phyloP scores from a whole-genome alignment of 2,113 vertebrate species.

The Saiga tatarica region DNA sequence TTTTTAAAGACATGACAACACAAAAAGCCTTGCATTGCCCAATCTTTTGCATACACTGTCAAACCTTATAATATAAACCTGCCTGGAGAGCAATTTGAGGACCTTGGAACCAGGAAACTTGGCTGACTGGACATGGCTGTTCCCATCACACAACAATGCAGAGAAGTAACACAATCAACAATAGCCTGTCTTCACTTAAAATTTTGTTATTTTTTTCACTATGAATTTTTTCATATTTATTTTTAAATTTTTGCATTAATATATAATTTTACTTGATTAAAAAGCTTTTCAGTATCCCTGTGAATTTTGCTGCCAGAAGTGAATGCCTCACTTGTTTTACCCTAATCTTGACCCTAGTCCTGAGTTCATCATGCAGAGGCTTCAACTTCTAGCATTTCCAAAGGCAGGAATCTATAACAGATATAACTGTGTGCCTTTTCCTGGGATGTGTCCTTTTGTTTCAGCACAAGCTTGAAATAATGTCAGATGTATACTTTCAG shows the following conservation, averaged over 20 bases:
- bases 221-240: neutral
- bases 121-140: neutral
- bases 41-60: neutral
- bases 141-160: neutral
- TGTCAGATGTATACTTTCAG: conserved; percentile 50
- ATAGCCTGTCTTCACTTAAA: neutral
- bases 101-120: neutral
- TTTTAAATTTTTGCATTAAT: neutral
- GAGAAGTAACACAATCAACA: neutral
- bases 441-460: neutral
- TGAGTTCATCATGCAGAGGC: neutral
- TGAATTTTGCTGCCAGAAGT: neutral
- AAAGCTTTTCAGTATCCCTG: neutral
- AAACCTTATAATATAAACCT: neutral
- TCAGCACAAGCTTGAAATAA: neutral
- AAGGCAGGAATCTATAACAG: neutral
- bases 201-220: neutral
- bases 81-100: too few relatives aligned
- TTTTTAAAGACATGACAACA: neutral
- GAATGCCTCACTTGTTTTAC: neutral
- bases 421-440: neutral
- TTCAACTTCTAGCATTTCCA: neutral
- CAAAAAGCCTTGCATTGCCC: neutral
- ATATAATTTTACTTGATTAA: neutral
- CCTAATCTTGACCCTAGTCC: neutral